A percentile compares a stretch with the other conserved stretches of the same genome.
These are phyloP conservation scores for Polylopha cassiicola DNA, from an alignment of 2,888 invertebrate species.

Conservation along the genomic window DNA sequence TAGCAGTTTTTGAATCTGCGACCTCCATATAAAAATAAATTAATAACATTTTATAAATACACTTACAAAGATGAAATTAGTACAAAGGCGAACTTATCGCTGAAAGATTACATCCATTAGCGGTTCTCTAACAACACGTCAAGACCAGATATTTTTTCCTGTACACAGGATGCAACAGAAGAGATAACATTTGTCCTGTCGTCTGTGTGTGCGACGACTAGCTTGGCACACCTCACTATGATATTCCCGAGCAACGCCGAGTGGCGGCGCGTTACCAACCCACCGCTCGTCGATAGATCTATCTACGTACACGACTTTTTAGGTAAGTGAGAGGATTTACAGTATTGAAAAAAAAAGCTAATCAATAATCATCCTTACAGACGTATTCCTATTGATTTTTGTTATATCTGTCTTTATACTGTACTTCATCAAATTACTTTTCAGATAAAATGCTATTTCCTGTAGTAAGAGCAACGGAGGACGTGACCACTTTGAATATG, in stretches of 20 bases:
- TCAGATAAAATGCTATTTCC: slow-evolving; percentile 86
- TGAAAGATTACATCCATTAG: too few relatives aligned
- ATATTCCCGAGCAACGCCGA: slow-evolving; percentile 84
- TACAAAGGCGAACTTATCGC: too few relatives aligned
- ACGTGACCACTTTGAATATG: slow-evolving; percentile 85
- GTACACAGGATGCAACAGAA: slow-evolving; percentile 81
- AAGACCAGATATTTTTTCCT: not conserved
- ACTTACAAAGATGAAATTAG: too few relatives aligned
- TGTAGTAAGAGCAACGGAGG: slow-evolving; percentile 85
- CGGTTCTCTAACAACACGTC: too few relatives aligned
- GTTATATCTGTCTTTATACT: too few relatives aligned
- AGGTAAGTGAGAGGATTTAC: slow-evolving; percentile 74
- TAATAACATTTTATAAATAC: too few relatives aligned
- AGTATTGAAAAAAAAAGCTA: too few relatives aligned
- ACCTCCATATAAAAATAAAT: too few relatives aligned
- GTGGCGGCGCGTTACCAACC: slow-evolving; percentile 74
- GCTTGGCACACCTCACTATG: slow-evolving; percentile 88
- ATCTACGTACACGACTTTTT: slow-evolving; percentile 85
- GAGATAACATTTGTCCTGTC: slow-evolving; percentile 85
- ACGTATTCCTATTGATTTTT: too few relatives aligned
- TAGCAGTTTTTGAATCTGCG: too few relatives aligned
- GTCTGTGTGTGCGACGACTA: slow-evolving; percentile 84
- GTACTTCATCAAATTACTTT: too few relatives aligned
- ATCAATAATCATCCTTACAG: too few relatives aligned
- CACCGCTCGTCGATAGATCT: slow-evolving; percentile 47